Base-by-base conservation (phyloP, 2,797 vertebrate species). In the Poeciliopsis gracilis region DNA sequence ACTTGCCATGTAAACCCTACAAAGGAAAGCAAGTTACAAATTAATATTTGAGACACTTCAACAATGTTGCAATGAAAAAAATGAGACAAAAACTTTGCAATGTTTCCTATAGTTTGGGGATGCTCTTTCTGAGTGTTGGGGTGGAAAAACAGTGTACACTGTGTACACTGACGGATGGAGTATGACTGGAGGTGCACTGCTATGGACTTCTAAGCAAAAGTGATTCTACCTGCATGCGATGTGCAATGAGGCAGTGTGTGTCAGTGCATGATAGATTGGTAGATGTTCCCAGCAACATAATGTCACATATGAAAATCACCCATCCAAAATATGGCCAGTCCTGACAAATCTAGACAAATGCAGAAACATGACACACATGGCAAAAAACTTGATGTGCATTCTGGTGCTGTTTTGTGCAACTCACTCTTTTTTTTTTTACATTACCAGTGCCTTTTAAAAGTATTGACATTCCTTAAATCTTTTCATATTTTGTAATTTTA, bases 121-220 rank as follows among this genome's bases (percentile, higher is more conserved):
- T 77, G 71, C 84, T 85, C 85, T 92, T 91, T 92, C 61, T 74
- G 86, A 86, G 75, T 59, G 82, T 49, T 84, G 83, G 77, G 86
- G 83, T 86, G 83, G 80, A 81, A 85, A 87, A 82, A 81, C 77
- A 78, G 78, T 80, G 86, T 84, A 90, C 82, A 86, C 87, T 94
- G 94, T 80, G 86, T 84, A 90, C 82, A 86, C 87, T 94, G 94
- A 94, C 93, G 89, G 94, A 95, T 94, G 89, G 84, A 91, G 85
- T 90, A 89, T 88, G 91, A 93, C 91, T 88, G 77, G 85, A 61
- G 85, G 89, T 78, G 89, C 77, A 85, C 87, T 83, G 87, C 87
- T 80, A 85, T 86, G 90, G 92, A 93, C 92, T 93, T 86, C 84
- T 82, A 91, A 93, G 92, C 88, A 89, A 91, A 90, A 89, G 87